Percentiles rank a stretch among this genome's conserved stretches.
Evolutionary conservation across 30 jellyfish, hydroid and myxozoan genomes (phyloP).

Genomic region (Cassiopea andromeda): DNA sequence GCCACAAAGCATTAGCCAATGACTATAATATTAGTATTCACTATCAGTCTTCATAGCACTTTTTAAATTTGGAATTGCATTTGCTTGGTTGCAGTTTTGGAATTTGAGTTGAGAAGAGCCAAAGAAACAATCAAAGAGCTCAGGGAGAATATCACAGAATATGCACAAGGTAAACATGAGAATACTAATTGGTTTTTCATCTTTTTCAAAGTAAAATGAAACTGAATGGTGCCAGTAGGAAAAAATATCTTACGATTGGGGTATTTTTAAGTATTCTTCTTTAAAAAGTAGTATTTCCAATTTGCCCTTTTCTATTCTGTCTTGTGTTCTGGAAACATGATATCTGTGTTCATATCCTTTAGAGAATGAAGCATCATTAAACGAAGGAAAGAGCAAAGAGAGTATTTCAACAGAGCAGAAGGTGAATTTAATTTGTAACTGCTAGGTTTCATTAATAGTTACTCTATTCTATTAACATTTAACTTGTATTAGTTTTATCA

Average conservation of each 20-base stretch:
- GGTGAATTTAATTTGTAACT: conserved; percentile 1
- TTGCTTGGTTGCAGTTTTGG: conserved; percentile 61
- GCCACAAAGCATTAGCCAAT: no score
- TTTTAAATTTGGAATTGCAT: no score
- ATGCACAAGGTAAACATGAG: conserved; percentile 76
- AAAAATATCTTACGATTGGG: no score
- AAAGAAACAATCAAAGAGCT: conserved; percentile 94
- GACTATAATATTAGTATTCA: no score
- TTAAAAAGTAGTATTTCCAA: background rate
- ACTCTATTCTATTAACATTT: no score
- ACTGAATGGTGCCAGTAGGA: background rate
- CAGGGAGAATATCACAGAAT: conserved; percentile 86
- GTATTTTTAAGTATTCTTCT: background rate
- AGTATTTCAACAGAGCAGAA: conserved; percentile 24
- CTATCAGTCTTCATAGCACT: no score
- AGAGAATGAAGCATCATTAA: conserved; percentile 71
- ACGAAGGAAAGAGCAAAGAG: conserved; percentile 17
- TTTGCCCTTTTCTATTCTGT: background rate
- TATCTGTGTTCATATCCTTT: background rate
- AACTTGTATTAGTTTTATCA: no score
- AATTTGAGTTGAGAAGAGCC: conserved; percentile 94
- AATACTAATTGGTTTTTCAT: background rate
- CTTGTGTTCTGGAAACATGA: background rate
- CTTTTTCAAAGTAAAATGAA: background rate
- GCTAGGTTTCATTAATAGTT: background rate